Conservation (phyloP, 2,113 vertebrate species). For the Pachypanchax playfairii region DNA sequence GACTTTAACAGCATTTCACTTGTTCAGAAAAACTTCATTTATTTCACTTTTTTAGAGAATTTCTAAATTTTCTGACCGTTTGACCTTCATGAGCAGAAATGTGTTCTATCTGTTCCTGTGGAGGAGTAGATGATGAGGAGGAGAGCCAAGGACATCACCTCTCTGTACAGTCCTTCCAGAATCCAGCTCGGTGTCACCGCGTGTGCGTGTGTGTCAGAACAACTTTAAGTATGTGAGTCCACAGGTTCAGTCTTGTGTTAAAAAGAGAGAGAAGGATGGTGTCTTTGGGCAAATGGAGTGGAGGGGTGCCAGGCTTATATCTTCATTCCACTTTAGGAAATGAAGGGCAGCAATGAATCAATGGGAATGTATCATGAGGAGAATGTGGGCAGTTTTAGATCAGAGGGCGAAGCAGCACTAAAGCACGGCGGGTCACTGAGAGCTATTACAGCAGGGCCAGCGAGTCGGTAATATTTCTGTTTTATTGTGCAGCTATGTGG, state of each 20-base stretch:
- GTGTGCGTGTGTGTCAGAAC: slow-evolving; percentile 10
- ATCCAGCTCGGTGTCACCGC: slow-evolving; percentile 5
- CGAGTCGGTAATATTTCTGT: slow-evolving; percentile 39
- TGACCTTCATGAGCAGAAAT: slow-evolving; percentile 11
- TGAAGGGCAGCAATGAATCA: slow-evolving; percentile 48
- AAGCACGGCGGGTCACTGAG: slow-evolving; percentile 51
- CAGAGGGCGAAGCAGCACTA: slow-evolving; percentile 10
- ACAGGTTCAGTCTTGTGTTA: background rate
- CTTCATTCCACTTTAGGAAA: slow-evolving; percentile 61
- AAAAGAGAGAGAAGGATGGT: slow-evolving; percentile 3
- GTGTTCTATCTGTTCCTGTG: slow-evolving; percentile 24
- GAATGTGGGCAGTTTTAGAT: slow-evolving; percentile 28
- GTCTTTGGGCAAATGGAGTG: slow-evolving; percentile 27
- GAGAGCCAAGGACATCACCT: slow-evolving; percentile 27
- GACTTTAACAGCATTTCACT: too few relatives aligned
- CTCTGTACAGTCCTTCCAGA: slow-evolving; percentile 15
- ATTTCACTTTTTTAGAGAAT: background rate
- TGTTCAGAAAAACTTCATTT: background rate
- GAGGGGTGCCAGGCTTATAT: slow-evolving; percentile 38
- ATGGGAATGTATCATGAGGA: slow-evolving; percentile 25
- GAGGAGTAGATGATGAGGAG: slow-evolving; percentile 28
- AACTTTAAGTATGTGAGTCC: slow-evolving; percentile 1
- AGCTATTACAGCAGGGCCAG: slow-evolving; percentile 31
- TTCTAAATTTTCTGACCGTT: slow-evolving; percentile 14
- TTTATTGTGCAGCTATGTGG: slow-evolving; percentile 33